Conservation (phyloP, 1,140 invertebrate genomes). For the Microplitis demolitor region DNA sequence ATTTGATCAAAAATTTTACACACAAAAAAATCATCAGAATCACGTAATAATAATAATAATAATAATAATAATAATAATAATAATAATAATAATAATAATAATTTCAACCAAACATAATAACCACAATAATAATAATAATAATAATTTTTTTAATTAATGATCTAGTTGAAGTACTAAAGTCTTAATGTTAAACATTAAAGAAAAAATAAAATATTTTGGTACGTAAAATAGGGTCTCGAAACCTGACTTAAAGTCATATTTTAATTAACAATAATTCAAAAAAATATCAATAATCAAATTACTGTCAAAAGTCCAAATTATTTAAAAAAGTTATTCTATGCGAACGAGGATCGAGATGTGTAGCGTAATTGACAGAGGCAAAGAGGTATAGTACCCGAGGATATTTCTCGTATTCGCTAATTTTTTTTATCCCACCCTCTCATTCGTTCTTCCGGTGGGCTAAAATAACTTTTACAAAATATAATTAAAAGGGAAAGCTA, state of each 20-base stretch:
- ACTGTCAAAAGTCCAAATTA: conserved; percentile 37
- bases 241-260: too few relatives aligned
- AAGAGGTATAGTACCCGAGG: neutral
- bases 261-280: conserved; percentile 1
- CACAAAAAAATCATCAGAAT: too few relatives aligned
- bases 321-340: conserved; percentile 42
- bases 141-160: conserved; percentile 39
- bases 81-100: conserved; percentile 28
- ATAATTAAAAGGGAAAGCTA: neutral
- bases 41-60: neutral
- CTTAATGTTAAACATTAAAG: too few relatives aligned
- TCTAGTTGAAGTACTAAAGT: conserved; percentile 40
- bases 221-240: too few relatives aligned
- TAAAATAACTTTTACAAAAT: neutral
- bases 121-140: conserved; percentile 27
- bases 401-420: conserved; percentile 23
- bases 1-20: too few relatives aligned
- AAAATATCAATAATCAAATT: conserved; percentile 44
- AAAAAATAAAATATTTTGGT: too few relatives aligned
- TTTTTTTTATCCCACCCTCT: conserved; percentile 5
- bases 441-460: neutral
- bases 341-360: neutral
- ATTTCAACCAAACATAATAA: too few relatives aligned
- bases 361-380: neutral
- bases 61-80: neutral